phyloP scores from a whole-genome alignment of 2,797 vertebrate species.

The Sebastes cheni region DNA sequence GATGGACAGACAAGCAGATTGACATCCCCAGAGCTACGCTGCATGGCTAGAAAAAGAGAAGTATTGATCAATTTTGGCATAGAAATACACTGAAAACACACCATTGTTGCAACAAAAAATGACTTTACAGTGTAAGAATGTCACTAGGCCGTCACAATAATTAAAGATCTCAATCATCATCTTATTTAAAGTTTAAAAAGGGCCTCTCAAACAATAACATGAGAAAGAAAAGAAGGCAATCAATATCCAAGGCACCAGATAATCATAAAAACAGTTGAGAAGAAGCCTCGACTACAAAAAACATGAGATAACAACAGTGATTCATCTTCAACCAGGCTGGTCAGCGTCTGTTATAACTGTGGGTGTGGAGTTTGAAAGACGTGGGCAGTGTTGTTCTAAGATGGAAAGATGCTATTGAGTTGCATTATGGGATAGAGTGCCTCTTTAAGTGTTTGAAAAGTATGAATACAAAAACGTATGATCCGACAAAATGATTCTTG shows the following conservation, averaged over 20 bases:
- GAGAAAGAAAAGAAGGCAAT: neutral
- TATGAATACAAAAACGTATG: neutral
- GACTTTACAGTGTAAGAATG: neutral
- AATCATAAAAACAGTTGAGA: neutral
- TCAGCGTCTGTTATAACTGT: neutral
- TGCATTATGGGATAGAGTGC: neutral
- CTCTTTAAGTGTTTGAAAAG: neutral
- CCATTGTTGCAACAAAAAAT: neutral
- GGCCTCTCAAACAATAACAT: neutral
- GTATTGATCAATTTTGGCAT: neutral
- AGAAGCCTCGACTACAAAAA: neutral
- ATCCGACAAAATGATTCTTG: neutral
- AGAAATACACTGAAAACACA: neutral
- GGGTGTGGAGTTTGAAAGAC: neutral
- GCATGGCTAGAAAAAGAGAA: neutral
- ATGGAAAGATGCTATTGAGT: neutral
- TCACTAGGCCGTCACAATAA: neutral
- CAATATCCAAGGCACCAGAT: neutral
- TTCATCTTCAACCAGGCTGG: neutral
- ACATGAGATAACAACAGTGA: neutral
- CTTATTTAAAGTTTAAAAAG: neutral
- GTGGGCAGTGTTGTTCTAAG: neutral
- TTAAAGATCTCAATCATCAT: conserved; percentile 14
- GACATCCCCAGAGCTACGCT: neutral
- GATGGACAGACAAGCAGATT: neutral